Evolutionary conservation across 2,888 invertebrate genomes (phyloP), one percentile per base, ranked within the genome.

Genomic region (Chymomyza caudatula): DNA sequence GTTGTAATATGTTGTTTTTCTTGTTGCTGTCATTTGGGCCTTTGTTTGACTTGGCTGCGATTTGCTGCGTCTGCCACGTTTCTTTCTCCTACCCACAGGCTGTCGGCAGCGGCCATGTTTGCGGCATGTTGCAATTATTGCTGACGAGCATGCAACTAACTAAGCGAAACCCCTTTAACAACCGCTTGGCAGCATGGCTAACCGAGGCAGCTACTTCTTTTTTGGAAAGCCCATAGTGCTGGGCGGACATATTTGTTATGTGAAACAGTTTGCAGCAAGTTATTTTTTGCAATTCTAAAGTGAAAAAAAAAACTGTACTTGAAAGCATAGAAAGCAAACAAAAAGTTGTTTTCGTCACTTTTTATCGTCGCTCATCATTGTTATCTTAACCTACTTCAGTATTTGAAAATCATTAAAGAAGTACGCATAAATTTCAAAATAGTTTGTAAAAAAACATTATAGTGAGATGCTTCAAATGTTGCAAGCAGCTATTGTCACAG

Each of bases 91-190:
- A 53, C 64, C 29, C 60, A 23, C 19, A n/a, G 22, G 43, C 17
- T 52, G 60, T 64, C 55, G 67, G 29, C 60, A 51, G 37, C 47
- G 47, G 25, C 59, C 73, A 51, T 79, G 77, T 75, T 73, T 71
- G 56, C 80, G 80, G 78, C 77, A 75, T 84, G 77, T 84, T 84
- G 85, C 83, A 85, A 86, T 86, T 85, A 86, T 83, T 81, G 77
- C 75, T 74, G 69, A 73, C 71, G 70, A 74, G 77, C 78, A 83
- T 83, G 81, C 85, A 77, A 79, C 43, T 11, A 60, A 43, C 17
- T 42, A 55, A 55, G 13, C 11, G 11, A 37, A 37, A 37, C 29
- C 29, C 29, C 29, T 37, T 37, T 37, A 37, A 37, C 29, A 37
- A 29, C 11, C 29, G 29, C 11, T 11, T 37, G 2, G 11, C 11